Evolutionary conservation across 1,140 invertebrate species (phyloP).

Genomic region (Hirudo medicinalis): DNA sequence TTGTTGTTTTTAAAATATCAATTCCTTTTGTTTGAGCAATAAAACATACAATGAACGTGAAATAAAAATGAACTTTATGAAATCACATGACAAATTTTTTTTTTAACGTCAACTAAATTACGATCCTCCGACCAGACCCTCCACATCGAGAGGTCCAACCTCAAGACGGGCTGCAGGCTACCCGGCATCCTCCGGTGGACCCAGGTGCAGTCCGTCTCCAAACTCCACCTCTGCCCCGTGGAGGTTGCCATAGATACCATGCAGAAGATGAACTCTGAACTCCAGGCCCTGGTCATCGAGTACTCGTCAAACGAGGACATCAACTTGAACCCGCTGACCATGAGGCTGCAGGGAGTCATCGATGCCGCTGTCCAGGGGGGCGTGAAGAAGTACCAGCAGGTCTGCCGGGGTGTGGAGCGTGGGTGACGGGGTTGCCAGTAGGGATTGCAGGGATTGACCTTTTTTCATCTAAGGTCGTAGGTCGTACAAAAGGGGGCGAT

Average conservation of each 20-base stretch:
- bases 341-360: conserved; percentile 53
- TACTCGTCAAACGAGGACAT: conserved; percentile 23
- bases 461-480: too few species aligned
- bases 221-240: conserved; percentile 28
- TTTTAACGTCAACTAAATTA: background rate
- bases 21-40: too few species aligned
- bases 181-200: conserved; percentile 37
- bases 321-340: conserved; percentile 70
- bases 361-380: conserved; percentile 35
- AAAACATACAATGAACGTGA: too few species aligned
- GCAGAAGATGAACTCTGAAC: conserved; percentile 29
- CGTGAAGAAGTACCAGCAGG: conserved; percentile 35
- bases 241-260: conserved; percentile 32
- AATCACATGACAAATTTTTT: background rate
- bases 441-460: too few species aligned
- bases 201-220: conserved; percentile 29
- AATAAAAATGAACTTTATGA: too few species aligned
- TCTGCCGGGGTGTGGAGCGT: conserved; percentile 7
- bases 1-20: too few species aligned
- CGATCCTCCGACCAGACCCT: conserved; percentile 28
- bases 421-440: too few species aligned
- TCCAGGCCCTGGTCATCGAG: conserved; percentile 25
- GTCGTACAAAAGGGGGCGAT: too few species aligned
- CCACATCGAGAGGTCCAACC: conserved; percentile 32
- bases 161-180: conserved; percentile 31